Evolutionary conservation across 2,797 vertebrate genomes (phyloP).

Genomic region (Adrianichthys oophorus): DNA sequence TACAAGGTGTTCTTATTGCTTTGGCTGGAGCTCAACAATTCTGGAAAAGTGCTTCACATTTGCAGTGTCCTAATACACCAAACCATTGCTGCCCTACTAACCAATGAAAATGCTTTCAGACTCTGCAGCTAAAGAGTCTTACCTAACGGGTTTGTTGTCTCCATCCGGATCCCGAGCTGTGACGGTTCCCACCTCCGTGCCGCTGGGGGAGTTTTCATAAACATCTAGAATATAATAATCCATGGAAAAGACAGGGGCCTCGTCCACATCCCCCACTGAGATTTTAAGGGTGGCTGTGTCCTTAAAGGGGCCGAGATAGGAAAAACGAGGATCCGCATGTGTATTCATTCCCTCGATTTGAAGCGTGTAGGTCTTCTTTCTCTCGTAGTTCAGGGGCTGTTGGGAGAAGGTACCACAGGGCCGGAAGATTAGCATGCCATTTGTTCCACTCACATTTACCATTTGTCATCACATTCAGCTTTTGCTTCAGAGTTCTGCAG

Average conservation of each 20-base stretch:
- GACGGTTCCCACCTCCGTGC: constrained; percentile 88
- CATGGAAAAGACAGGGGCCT: constrained; percentile 91
- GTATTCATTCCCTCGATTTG: constrained; percentile 94
- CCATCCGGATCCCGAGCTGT: constrained; percentile 92
- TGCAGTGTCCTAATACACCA: too few relatives aligned
- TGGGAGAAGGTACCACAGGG: neutral
- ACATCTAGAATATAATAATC: constrained; percentile 94
- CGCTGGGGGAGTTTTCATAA: constrained; percentile 87
- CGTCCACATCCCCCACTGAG: constrained; percentile 93
- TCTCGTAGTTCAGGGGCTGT: constrained; percentile 95
- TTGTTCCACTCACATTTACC: neutral
- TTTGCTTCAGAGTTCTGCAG: neutral
- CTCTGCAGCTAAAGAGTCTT: constrained; percentile 31
- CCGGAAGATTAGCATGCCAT: constrained; percentile 7
- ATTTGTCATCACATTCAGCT: neutral
- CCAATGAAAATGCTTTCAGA: neutral
- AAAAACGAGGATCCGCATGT: constrained; percentile 91
- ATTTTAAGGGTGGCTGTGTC: constrained; percentile 91
- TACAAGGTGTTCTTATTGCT: too few relatives aligned
- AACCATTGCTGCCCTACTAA: neutral
- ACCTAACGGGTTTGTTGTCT: constrained; percentile 91
- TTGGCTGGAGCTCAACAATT: too few relatives aligned
- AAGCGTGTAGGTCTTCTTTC: constrained; percentile 94
- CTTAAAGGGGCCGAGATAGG: constrained; percentile 93
- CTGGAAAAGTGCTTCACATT: too few relatives aligned